Evolutionary conservation across 2,888 invertebrate species (phyloP).

Genomic region (Acanthosoma haemorrhoidale): DNA sequence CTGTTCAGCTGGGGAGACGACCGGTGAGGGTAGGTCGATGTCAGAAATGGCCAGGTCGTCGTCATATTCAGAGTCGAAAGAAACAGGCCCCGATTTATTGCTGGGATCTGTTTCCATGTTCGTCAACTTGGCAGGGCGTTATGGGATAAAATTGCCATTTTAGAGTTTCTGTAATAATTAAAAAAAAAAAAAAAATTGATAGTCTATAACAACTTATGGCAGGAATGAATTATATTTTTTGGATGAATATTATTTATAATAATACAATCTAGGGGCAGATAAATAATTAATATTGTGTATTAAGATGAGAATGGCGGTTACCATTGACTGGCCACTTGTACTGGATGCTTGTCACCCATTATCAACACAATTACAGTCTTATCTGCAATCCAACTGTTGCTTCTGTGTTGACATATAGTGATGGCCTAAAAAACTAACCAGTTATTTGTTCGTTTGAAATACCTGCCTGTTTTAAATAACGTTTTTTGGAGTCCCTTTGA

Average conservation of each 20-base stretch:
- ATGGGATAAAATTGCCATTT: neutral
- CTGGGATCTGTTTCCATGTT: conserved; percentile 12
- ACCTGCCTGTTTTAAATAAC: no score
- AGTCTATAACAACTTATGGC: no score
- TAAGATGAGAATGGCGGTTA: neutral
- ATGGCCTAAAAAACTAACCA: no score
- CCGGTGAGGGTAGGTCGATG: conserved; percentile 44
- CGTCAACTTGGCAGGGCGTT: neutral
- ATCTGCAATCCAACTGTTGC: neutral
- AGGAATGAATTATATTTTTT: no score
- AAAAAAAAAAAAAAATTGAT: neutral
- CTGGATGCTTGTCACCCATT: no score
- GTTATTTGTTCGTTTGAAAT: no score
- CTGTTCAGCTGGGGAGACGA: neutral
- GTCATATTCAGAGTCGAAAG: conserved; percentile 69
- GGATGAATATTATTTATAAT: no score
- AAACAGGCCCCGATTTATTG: conserved; percentile 36
- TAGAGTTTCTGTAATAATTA: neutral
- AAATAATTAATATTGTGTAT: no score
- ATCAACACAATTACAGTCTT: neutral
- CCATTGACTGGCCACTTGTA: no score
- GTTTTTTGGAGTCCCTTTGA: no score
- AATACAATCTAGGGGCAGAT: no score
- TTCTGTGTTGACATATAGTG: neutral
- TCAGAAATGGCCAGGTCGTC: conserved; percentile 73